Percentiles rank a stretch among this genome's conserved stretches.
These are phyloP conservation scores for Amazona vittata DNA, from an alignment of 2,113 vertebrate genomes.

Conservation along the genomic window DNA sequence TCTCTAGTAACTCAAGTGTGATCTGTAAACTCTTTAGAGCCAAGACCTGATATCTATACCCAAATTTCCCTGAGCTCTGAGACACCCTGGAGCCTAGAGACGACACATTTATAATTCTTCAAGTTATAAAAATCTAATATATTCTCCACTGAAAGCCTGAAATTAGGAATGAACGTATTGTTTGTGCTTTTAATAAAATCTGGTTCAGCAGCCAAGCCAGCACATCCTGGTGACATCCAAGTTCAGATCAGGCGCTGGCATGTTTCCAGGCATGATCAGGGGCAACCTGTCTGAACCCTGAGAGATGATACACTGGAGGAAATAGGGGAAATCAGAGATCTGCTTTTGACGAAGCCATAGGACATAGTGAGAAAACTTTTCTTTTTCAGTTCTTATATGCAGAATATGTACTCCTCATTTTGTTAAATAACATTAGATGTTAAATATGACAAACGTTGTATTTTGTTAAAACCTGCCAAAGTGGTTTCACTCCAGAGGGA, in stretches of 20 bases:
- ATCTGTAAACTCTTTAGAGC: not conserved
- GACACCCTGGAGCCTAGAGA: not conserved
- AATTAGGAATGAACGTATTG: not conserved
- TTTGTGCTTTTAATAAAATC: not conserved
- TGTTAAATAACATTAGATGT: not conserved
- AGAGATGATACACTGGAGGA: not conserved
- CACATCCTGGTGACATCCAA: rapidly evolving
- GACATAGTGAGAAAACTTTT: not conserved
- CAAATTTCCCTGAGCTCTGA: not conserved
- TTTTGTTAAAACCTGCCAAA: not conserved
- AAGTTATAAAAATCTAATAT: not conserved
- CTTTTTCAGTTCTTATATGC: not conserved
- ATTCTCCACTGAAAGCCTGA: not conserved
- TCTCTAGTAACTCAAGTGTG: not conserved
- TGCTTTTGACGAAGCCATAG: not conserved
- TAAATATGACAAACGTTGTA: not conserved
- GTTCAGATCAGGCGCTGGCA: not conserved
- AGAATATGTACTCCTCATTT: not conserved
- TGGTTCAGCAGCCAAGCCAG: not conserved
- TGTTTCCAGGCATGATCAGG: not conserved
- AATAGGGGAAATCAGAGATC: not conserved
- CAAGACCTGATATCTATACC: not conserved
- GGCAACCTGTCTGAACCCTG: not conserved
- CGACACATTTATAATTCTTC: not conserved
- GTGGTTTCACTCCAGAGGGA: not conserved